Base-by-base conservation (phyloP, 2,113 vertebrate genomes). In the Gymnobelideus leadbeateri region DNA sequence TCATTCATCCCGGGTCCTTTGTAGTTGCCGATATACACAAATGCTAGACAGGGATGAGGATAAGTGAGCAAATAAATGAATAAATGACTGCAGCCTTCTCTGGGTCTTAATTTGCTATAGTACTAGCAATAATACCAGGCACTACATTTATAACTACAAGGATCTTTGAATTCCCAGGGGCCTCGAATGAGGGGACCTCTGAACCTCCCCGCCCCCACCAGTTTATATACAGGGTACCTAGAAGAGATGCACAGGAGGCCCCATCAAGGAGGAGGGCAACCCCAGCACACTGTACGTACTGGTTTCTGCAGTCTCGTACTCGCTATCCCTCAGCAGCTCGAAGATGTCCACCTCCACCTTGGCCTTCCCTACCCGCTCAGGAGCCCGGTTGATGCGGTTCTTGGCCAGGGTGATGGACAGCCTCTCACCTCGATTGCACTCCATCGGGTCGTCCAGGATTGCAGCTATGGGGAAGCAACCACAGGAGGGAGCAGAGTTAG, bases 391-490 rank as follows among this genome's bases (percentile, higher is more conserved):
- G 98, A 99, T 99, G 98, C 98, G 99, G 97, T 99, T 99, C 98
- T 99, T 99, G 97, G 99, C 99, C 98, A 99, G 98, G 7, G 99
- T 99, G 98, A 99, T 99, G 98, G 99, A 99, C 97, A 99, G 98
- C 57, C 99, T 98, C 98, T 99, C 99, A 53, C 99, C 99, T 98
- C 99, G 98, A 98, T 99, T 99, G 99, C 99, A 99, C 98, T 99
- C 99, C 99, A 99, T 99, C n/a, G 99, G 99, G 98, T 99, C 99
- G 94, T 99, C 99, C 96, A 99, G 99, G 97, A 99, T 99, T 98
- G 99, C 99, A 91, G 99, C 99, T 99, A 97, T 3, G 4, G 97
- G 95, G 91, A 96, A 97, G 96, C 95, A 98, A 98, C 77, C 96
- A 97, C 51, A 97, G 54, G 95, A 94, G 51, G 96, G 28, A 96